phyloP scores from a whole-genome alignment of 2,888 invertebrate species.

The Aquatica leii region DNA sequence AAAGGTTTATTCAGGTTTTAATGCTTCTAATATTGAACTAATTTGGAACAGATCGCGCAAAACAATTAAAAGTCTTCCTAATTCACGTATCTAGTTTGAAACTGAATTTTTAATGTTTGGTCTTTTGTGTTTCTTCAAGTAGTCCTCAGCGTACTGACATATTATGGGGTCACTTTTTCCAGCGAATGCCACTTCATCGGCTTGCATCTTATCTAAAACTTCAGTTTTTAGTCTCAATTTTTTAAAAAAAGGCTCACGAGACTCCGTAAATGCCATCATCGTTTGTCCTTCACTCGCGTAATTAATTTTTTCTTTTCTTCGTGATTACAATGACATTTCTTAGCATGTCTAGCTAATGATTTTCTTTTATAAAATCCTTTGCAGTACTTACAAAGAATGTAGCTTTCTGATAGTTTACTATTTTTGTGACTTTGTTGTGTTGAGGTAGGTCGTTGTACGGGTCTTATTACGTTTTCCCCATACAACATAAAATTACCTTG shows the following conservation, averaged over 20 bases:
- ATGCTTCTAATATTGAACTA: neutral
- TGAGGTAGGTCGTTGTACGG: constrained; percentile 13
- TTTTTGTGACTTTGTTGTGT: constrained; percentile 8
- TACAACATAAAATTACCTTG: constrained; percentile 3
- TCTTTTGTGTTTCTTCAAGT: constrained; percentile 11
- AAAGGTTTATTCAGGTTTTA: constrained; percentile 13
- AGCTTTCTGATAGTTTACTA: neutral
- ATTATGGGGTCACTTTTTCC: constrained; percentile 20
- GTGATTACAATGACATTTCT: constrained; percentile 1
- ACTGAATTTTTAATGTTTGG: neutral
- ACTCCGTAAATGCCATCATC: too few relatives aligned
- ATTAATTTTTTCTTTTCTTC: neutral
- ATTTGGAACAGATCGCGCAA: constrained; percentile 6
- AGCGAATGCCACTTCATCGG: constrained; percentile 9
- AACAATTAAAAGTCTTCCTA: neutral
- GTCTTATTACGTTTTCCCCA: too few relatives aligned
- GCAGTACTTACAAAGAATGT: neutral
- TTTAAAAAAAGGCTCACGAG: constrained; percentile 5
- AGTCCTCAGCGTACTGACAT: constrained; percentile 12
- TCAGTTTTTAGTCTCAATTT: neutral
- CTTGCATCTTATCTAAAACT: constrained; percentile 7
- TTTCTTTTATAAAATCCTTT: constrained; percentile 13
- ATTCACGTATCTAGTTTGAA: constrained; percentile 11
- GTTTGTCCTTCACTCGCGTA: constrained; percentile 1
- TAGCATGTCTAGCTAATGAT: constrained; percentile 5